phyloP scores from a whole-genome alignment of 1,140 invertebrate species.

The Pantala flavescens region DNA sequence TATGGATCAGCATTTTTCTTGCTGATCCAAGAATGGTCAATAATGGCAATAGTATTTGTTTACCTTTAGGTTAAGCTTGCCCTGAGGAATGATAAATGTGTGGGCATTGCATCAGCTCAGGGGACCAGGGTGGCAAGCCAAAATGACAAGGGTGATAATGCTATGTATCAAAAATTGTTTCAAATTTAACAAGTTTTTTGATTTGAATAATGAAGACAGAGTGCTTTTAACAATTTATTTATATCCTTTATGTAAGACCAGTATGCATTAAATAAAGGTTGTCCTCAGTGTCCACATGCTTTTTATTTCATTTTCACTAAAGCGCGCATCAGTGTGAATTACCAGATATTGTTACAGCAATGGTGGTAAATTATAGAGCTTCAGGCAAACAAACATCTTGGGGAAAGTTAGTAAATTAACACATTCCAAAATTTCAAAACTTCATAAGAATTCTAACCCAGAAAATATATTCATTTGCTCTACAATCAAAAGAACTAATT shows the following conservation, averaged over 20 bases:
- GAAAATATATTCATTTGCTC: neutral
- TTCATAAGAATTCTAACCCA: neutral
- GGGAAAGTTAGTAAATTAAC: neutral
- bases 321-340: neutral
- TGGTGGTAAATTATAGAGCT: neutral
- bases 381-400: neutral
- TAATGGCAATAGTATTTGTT: conserved; percentile 22
- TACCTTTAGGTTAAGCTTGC: conserved; percentile 17
- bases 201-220: conserved; percentile 10
- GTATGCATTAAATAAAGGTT: conserved; percentile 24
- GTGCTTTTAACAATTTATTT: conserved; percentile 22
- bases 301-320: neutral
- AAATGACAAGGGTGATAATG: conserved; percentile 21
- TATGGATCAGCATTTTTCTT: neutral
- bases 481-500: neutral
- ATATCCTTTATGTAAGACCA: conserved; percentile 22
- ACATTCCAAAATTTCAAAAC: neutral
- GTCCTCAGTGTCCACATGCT: conserved; percentile 21
- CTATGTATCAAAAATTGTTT: conserved; percentile 15
- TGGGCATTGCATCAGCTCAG: conserved; percentile 18
- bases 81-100: conserved; percentile 17
- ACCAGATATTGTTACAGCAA: too few species aligned
- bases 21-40: conserved; percentile 12
- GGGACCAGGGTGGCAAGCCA: conserved; percentile 24
- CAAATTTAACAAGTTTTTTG: conserved; percentile 16